Evolutionary conservation across 1,140 invertebrate species (phyloP).

Genomic region (Neelides sp.): DNA sequence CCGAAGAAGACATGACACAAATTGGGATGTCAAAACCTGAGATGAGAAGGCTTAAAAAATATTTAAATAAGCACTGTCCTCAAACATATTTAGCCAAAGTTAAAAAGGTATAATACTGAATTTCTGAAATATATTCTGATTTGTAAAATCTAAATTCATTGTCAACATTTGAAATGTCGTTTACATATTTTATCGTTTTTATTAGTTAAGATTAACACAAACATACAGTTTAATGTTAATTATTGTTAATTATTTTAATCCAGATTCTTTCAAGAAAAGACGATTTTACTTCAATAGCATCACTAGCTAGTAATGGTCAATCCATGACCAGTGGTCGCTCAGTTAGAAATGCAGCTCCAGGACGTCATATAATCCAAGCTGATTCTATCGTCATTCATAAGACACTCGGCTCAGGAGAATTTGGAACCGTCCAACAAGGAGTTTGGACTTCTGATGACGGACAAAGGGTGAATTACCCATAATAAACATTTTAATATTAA

Average conservation of each 20-base stretch:
- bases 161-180: no score
- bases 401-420: constrained; percentile 88
- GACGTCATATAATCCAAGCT: constrained; percentile 88
- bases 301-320: constrained; percentile 34
- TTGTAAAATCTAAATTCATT: no score
- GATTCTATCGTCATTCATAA: constrained; percentile 89
- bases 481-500: background rate
- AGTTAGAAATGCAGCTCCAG: constrained; percentile 44
- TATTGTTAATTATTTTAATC: no score
- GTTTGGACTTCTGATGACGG: constrained; percentile 90
- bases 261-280: constrained; percentile 32
- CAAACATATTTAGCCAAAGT: constrained; percentile 85
- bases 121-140: no score
- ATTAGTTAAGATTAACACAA: no score
- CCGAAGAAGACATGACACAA: constrained; percentile 75
- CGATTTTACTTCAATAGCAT: constrained; percentile 35
- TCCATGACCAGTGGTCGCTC: constrained; percentile 33
- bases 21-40: constrained; percentile 94
- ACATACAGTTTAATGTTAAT: no score
- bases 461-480: constrained; percentile 59
- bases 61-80: constrained; percentile 82
- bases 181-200: no score
- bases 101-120: constrained; percentile 45
- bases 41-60: constrained; percentile 80
- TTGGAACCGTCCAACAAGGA: constrained; percentile 93